Base-by-base conservation (phyloP, 2,888 invertebrate species). In the Dicroscelio sp. region DNA sequence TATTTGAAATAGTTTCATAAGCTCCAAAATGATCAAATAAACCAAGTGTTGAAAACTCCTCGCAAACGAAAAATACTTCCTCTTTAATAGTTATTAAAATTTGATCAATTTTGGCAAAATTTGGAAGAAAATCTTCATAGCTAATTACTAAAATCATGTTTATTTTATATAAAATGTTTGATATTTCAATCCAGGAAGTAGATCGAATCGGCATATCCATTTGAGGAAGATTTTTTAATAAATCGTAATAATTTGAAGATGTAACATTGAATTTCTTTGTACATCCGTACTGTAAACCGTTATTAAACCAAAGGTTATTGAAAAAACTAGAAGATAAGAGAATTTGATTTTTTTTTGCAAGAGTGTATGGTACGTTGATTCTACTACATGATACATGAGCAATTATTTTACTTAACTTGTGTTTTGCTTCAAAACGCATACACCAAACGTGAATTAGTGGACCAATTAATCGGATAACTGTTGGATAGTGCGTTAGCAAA, bases 381-480 rank as follows among this genome's bases (percentile, higher is more conserved):
- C 76, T 23, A 25, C 55, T 76, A 38, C 23, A 23, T 33, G 67
- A 67, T 0, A 85, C 30, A 38, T 85, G 75, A 25, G 85, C 33
- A 38, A 20, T 23, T 20, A 85, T 35, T 85, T 76, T 85, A 17
- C 17, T 8, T n/a, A 35, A 23, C 33, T 76, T 85, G 25, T 85
- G 85, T 43, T 85, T 85, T 3, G 67, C 85, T 67, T 85, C 85
- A 20, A 67, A 43, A 14, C 85, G 65, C 52, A 85, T 85, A 60
- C 31, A 14, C 52, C 85, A 55, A 17, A 85, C 25, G 55, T 85
- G n/a, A 20, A 85, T 23, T 17, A 85, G n/a, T 12, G 85, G 67
- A 12, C 85, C 85, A 33, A 76, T 67, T 75, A 75, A 63, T 27
- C 75, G 75, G 52, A 84, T 84, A 17, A 84, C 52, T 12, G 48